Evolutionary conservation across 2,113 vertebrate species (phyloP).

Genomic region (Pantherophis guttatus): DNA sequence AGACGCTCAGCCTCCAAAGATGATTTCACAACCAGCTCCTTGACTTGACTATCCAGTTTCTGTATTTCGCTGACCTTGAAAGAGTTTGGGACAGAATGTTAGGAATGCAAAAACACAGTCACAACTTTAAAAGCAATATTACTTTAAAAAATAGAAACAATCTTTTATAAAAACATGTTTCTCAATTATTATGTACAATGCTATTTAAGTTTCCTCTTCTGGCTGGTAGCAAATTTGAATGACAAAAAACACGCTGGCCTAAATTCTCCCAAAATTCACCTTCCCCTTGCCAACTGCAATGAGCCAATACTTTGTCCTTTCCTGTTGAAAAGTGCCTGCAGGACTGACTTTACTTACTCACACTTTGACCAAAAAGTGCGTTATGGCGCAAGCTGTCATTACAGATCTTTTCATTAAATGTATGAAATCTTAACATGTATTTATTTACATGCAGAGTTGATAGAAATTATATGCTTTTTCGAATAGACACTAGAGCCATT

Average conservation of each 20-base stretch:
- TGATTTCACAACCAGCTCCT: conserved; percentile 91
- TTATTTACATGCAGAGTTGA: not conserved
- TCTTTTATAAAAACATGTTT: not conserved
- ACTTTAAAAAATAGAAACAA: not conserved
- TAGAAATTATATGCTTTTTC: not conserved
- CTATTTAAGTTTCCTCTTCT: not conserved
- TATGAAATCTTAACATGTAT: not conserved
- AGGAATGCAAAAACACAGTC: not conserved
- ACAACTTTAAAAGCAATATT: not conserved
- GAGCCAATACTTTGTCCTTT: not conserved
- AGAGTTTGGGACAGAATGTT: conserved; percentile 6
- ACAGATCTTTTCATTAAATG: not conserved
- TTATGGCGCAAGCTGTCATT: not conserved
- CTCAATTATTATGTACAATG: not conserved
- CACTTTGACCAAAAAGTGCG: not conserved
- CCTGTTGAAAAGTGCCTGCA: not conserved
- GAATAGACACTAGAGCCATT: not conserved
- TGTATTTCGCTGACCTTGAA: conserved; percentile 87
- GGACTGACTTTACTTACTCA: not conserved
- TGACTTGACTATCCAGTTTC: conserved; percentile 91
- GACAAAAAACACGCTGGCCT: not conserved
- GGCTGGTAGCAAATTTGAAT: not conserved
- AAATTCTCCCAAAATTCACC: not conserved
- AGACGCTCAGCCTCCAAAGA: conserved; percentile 90
- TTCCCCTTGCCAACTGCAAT: not conserved